A percentile compares a stretch with the other conserved stretches of the same genome.
phyloP scores from a whole-genome alignment of 1,140 invertebrate species.

The Phymastichus coffea region DNA sequence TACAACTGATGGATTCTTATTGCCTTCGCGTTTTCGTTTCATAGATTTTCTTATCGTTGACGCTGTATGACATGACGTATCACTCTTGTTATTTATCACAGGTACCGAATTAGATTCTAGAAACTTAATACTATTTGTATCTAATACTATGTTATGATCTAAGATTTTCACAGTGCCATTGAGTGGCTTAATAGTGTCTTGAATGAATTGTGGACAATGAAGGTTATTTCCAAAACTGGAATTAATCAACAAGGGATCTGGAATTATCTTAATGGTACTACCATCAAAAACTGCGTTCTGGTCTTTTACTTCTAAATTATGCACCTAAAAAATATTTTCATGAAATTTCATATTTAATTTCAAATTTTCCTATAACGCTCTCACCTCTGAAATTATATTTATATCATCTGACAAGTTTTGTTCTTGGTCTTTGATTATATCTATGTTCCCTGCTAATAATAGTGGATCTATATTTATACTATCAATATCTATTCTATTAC shows the following conservation, averaged over 20 bases:
- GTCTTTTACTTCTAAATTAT: constrained; percentile 47
- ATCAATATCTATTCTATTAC: constrained; percentile 44
- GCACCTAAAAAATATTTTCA: constrained; percentile 36
- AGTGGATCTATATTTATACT: constrained; percentile 47
- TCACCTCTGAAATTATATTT: constrained; percentile 46
- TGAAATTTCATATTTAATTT: not conserved
- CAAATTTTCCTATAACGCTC: not conserved
- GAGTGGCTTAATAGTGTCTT: constrained; percentile 43
- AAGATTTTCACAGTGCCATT: constrained; percentile 43
- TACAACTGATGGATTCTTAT: constrained; percentile 22
- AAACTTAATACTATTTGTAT: constrained; percentile 45
- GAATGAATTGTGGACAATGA: constrained; percentile 40
- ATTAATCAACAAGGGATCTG: constrained; percentile 38
- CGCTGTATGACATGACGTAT: no score
- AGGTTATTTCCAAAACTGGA: constrained; percentile 38
- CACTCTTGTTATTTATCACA: no score
- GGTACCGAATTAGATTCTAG: constrained; percentile 28
- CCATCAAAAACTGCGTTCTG: constrained; percentile 41
- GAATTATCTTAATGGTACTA: constrained; percentile 42
- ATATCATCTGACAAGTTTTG: constrained; percentile 41
- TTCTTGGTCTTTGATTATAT: constrained; percentile 43
- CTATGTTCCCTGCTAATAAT: constrained; percentile 41
- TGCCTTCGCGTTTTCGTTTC: constrained; percentile 48
- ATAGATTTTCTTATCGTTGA: no score
- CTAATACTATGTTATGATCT: constrained; percentile 42